Evolutionary conservation across 2,797 vertebrate species (phyloP).

Genomic region (Odontamblyopus rebecca): DNA sequence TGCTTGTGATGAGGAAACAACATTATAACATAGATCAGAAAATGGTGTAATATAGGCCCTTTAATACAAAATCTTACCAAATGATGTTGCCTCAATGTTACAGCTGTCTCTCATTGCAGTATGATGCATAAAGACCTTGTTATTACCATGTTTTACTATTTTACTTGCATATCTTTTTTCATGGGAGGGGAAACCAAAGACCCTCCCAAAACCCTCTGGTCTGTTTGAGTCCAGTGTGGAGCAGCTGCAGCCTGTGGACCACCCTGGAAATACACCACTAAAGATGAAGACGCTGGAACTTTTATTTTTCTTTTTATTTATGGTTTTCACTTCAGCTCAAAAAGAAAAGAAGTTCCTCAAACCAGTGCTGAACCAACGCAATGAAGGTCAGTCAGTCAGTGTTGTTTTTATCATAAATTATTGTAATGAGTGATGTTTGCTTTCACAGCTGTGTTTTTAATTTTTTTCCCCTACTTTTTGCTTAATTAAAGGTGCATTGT

Average conservation of each 20-base stretch:
- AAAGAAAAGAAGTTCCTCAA: slow-evolving; percentile 48
- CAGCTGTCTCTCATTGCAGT: not conserved
- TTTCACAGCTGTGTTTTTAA: too few species aligned
- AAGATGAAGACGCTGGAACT: slow-evolving; percentile 56
- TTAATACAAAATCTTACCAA: too few species aligned
- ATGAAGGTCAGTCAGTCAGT: slow-evolving; percentile 60
- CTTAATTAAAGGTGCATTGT: not conserved
- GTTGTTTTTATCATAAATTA: not conserved
- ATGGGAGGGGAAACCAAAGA: slow-evolving; percentile 19
- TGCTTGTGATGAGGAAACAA: too few species aligned
- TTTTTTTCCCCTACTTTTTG: not conserved
- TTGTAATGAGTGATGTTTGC: too few species aligned
- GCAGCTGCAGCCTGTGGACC: not conserved
- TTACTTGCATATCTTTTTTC: not conserved
- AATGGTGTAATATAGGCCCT: too few species aligned
- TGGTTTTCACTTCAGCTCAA: slow-evolving; percentile 58
- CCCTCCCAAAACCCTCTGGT: slow-evolving; percentile 12
- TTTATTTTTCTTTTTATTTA: slow-evolving; percentile 57
- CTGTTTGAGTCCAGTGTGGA: not conserved
- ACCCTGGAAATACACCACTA: not conserved
- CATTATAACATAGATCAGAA: too few species aligned
- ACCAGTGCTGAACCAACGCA: slow-evolving; percentile 60
- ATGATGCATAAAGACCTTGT: not conserved
- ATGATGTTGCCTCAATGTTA: not conserved
- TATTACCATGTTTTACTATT: not conserved